Evolutionary conservation across 53 echinoderm and acorn worm genomes (phyloP), one percentile per base, ranked within the genome.

Genomic region (Patiria pectinifera): DNA sequence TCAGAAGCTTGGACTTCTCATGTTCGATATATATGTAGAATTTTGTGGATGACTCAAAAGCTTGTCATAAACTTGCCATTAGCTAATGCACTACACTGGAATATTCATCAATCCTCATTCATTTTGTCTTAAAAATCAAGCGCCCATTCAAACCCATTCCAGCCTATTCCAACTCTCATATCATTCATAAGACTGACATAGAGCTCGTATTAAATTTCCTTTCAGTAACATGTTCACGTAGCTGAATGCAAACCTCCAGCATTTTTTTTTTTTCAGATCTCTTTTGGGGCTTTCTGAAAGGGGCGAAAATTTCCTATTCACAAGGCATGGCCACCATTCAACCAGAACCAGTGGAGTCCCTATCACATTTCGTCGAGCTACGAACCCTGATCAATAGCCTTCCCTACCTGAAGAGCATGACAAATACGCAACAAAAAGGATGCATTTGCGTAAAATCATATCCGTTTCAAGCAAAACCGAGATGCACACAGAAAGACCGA

Each of bases 401-500:
- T 61, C 88, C 78, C 62, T 16, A 21, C 25, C 88, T 88, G 59
- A 86, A 88, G 77, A 88, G 78, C 62, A 60, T 35, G 78, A 22
- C 77, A 88, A 88, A 88, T 60, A 88, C 25, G 35, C 0, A 88
- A 88, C 59, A 76, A 87, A 88, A 78, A 78, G 88, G 78, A 60
- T 78, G 77, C 78, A 88, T 77, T 77, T 88, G 60, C 45, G 78
- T 62, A 77, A 88, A 88, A 88, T 78, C 88, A 88, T 88, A 88
- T 88, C 88, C 71, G 88, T 88, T 88, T 77, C 88, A 88, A 45
- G 44, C 78, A 35, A 62, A 88, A 77, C 35, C 45, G 7, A 61
- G 88, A 59, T n/a, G 87, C 13, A 4, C 48, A 23, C 78, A 15
- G 62, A 44, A 77, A 25, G 49, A 45, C 14, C 43, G 74, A 76